A percentile compares a stretch with the other conserved stretches of the same genome.
Conservation (phyloP, 2,113 vertebrate species). For the Tinamus guttatus region DNA sequence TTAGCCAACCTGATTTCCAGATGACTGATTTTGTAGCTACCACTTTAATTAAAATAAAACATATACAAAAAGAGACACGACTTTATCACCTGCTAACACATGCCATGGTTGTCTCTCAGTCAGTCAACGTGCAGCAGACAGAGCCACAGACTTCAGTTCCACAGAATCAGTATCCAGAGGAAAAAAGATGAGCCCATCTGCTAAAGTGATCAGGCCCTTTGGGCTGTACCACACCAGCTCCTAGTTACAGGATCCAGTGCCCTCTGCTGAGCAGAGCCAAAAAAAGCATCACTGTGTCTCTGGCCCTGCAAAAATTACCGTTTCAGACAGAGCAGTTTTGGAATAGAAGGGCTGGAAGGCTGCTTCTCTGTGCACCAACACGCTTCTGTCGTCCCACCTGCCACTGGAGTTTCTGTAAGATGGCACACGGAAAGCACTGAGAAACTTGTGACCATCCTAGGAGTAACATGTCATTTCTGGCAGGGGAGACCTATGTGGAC, state of each 20-base stretch:
- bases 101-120: background rate
- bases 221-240: background rate
- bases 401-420: background rate
- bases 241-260: constrained; percentile 34
- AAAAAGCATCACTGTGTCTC: background rate
- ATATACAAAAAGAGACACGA: background rate
- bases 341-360: background rate
- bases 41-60: constrained; percentile 34
- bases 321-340: background rate
- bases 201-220: constrained; percentile 33
- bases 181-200: constrained; percentile 29
- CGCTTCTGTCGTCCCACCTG: background rate
- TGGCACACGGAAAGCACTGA: background rate
- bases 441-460: background rate
- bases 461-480: constrained; percentile 19
- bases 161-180: background rate
- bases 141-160: background rate
- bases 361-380: background rate
- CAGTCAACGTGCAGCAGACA: background rate
- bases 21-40: constrained; percentile 1
- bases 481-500: constrained; percentile 25
- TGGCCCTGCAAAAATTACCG: background rate
- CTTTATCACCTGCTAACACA: constrained; percentile 13
- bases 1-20: constrained; percentile 4
- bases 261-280: constrained; percentile 52